These are phyloP conservation scores for Cercocebus atys DNA, from an alignment of 2,113 vertebrate genomes.

Conservation along the genomic window DNA sequence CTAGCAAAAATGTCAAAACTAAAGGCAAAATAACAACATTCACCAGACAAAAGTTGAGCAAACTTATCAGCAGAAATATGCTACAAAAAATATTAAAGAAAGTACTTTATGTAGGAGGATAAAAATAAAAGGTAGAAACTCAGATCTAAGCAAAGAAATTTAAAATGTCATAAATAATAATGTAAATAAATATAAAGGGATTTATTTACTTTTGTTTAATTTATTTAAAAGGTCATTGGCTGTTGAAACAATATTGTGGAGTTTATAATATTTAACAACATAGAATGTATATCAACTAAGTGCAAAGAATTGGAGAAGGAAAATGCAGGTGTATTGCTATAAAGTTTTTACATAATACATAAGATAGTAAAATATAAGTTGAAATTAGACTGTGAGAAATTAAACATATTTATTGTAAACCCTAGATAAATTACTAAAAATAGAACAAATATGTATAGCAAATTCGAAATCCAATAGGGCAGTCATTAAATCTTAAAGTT, in stretches of 20 bases:
- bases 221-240: background rate
- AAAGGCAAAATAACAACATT: background rate
- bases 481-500: background rate
- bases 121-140: background rate
- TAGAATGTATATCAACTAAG: background rate
- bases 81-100: background rate
- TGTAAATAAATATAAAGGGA: background rate
- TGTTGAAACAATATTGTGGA: background rate
- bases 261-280: background rate
- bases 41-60: background rate
- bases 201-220: background rate
- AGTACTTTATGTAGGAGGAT: background rate
- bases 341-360: background rate
- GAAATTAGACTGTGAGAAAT: background rate
- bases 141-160: background rate
- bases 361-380: background rate
- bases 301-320: background rate
- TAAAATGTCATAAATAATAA: background rate
- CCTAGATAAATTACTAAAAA: background rate
- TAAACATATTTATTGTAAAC: background rate
- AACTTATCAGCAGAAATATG: background rate
- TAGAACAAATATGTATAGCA: background rate
- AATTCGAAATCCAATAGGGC: background rate
- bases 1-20: background rate
- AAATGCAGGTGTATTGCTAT: background rate